phyloP scores from a whole-genome alignment of 1,140 invertebrate species.

The Harlomillsia oculata region DNA sequence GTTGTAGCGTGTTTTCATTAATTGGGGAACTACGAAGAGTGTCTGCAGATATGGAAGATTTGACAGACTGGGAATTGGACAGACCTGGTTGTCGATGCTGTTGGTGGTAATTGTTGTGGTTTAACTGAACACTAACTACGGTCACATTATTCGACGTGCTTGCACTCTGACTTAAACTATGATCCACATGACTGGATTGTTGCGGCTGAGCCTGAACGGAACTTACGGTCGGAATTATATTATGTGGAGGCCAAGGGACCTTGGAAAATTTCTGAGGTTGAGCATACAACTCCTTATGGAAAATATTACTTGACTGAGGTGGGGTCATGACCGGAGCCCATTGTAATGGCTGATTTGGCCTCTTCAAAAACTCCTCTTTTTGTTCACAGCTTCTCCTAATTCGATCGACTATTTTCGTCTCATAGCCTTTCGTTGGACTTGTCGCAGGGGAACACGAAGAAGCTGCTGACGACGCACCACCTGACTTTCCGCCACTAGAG shows the following conservation, averaged over 20 bases:
- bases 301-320: slow-evolving; percentile 39
- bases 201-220: slow-evolving; percentile 6
- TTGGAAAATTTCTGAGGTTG: slow-evolving; percentile 62
- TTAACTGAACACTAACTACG: slow-evolving; percentile 4
- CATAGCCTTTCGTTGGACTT: slow-evolving; percentile 22
- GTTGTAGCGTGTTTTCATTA: no score
- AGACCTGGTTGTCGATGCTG: no score
- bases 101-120: no score
- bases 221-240: slow-evolving; percentile 18
- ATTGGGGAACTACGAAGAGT: no score
- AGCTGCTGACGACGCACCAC: neutral
- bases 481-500: neutral
- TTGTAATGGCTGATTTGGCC: slow-evolving; percentile 56
- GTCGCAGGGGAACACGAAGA: slow-evolving; percentile 9
- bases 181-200: neutral
- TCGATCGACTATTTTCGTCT: slow-evolving; percentile 40
- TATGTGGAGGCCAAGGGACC: slow-evolving; percentile 58
- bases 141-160: neutral
- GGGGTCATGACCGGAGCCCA: slow-evolving; percentile 41
- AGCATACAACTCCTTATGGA: slow-evolving; percentile 61
- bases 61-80: no score
- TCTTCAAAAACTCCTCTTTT: slow-evolving; percentile 72
- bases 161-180: neutral
- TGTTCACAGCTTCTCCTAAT: slow-evolving; percentile 72
- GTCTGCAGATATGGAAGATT: no score